Conservation (phyloP, 2,888 invertebrate species). For the Xestia xanthographa region DNA sequence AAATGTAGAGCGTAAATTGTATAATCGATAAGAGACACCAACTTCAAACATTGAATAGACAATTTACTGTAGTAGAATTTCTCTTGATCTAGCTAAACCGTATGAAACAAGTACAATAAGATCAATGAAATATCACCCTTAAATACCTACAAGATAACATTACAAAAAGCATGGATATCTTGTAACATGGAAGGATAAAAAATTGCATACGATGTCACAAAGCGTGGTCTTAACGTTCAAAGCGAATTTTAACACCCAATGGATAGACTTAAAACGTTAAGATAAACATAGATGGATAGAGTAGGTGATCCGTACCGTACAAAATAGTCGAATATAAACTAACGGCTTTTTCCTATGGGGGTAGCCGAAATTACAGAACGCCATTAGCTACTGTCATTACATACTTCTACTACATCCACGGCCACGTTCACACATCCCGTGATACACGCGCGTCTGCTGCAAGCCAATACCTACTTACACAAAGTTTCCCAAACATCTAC, state of each 20-base stretch:
- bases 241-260: neutral
- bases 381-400: neutral
- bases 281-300: neutral
- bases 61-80: neutral
- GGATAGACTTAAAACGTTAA: neutral
- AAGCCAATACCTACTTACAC: too few relatives aligned
- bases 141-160: neutral
- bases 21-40: constrained; percentile 2
- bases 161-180: too few relatives aligned
- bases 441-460: neutral
- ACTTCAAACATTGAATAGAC: constrained; percentile 14
- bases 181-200: too few relatives aligned
- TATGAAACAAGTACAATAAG: neutral
- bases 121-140: neutral
- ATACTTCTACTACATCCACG: neutral
- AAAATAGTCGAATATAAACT: neutral
- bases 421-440: neutral
- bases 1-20: constrained; percentile 4
- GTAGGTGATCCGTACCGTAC: neutral
- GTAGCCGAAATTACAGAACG: neutral
- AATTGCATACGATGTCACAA: neutral
- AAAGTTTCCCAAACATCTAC: neutral
- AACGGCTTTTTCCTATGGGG: neutral
- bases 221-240: neutral
- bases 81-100: neutral